phyloP scores from a whole-genome alignment of 2,797 vertebrate species.

The Phaenicophaeus curvirostris region DNA sequence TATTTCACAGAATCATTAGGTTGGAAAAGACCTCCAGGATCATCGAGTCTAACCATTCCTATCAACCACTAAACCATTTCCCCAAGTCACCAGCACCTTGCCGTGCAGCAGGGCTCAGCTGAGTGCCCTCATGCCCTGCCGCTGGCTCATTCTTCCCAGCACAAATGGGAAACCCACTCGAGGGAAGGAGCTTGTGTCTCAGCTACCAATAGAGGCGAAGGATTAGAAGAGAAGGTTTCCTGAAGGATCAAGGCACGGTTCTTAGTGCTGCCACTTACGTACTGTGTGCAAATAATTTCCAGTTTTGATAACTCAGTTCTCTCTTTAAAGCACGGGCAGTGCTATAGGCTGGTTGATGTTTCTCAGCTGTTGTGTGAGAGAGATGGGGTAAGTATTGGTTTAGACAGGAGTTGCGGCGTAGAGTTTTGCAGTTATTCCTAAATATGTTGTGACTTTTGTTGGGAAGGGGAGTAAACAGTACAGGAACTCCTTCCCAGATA shows the following conservation, averaged over 20 bases:
- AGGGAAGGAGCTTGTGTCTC: not conserved
- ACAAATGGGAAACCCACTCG: not conserved
- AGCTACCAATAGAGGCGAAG: not conserved
- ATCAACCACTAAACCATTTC: too few species aligned
- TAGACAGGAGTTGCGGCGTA: not conserved
- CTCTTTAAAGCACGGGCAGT: not conserved
- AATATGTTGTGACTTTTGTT: not conserved
- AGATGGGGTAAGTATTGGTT: not conserved
- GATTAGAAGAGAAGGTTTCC: not conserved
- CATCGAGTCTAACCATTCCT: too few species aligned
- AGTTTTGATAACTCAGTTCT: not conserved
- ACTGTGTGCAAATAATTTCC: not conserved
- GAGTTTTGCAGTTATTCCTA: not conserved
- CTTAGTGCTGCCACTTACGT: not conserved
- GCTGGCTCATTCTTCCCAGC: fast-evolving
- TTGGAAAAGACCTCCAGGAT: too few species aligned
- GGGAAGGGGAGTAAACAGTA: not conserved
- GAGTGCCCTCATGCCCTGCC: not conserved
- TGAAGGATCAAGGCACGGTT: not conserved
- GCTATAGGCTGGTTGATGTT: not conserved
- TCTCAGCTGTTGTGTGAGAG: not conserved
- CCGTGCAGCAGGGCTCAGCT: not conserved
- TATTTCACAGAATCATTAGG: not conserved
- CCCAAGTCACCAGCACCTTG: fast-evolving
- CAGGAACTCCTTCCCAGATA: not conserved